These are phyloP conservation scores for Tetrapedia diversipes DNA, from an alignment of 2,888 invertebrate species.

Conservation along the genomic window DNA sequence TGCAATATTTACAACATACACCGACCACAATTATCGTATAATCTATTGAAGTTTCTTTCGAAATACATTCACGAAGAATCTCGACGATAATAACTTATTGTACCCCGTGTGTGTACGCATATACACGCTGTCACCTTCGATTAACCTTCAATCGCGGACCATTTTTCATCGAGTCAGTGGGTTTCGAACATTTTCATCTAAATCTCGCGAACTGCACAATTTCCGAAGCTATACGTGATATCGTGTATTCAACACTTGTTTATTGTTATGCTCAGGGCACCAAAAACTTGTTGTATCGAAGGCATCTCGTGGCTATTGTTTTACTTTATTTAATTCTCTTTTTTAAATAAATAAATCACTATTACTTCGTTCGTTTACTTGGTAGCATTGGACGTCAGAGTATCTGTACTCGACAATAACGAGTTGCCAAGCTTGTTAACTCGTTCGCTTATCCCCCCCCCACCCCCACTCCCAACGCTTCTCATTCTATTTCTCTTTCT, in stretches of 20 bases:
- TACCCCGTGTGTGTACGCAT: slow-evolving; percentile 47
- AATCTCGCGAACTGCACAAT: slow-evolving; percentile 35
- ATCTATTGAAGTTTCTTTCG: slow-evolving; percentile 57
- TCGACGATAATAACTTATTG: slow-evolving; percentile 44
- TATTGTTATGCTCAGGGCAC: slow-evolving; percentile 73
- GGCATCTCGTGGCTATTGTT: slow-evolving; percentile 82
- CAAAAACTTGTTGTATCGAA: slow-evolving; percentile 78
- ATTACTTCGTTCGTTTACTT: slow-evolving; percentile 66
- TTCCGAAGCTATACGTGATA: slow-evolving; percentile 35
- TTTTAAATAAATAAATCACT: slow-evolving; percentile 78
- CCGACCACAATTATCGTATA: slow-evolving; percentile 62
- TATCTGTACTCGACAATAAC: slow-evolving; percentile 67
- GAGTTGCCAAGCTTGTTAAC: slow-evolving; percentile 61
- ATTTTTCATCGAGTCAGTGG: slow-evolving; percentile 53
- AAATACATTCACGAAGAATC: slow-evolving; percentile 61
- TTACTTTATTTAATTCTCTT: slow-evolving; percentile 65
- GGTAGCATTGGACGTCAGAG: slow-evolving; percentile 73
- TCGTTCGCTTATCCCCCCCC: slow-evolving; percentile 26
- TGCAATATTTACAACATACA: slow-evolving; percentile 68
- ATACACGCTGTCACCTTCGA: slow-evolving; percentile 40
- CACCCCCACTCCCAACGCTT: not conserved
- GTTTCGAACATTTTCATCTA: slow-evolving; percentile 33
- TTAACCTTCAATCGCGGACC: slow-evolving; percentile 38
- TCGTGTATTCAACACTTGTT: slow-evolving; percentile 30
- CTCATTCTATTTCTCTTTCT: slow-evolving; percentile 11